Percentiles rank a stretch among this genome's conserved stretches.
phyloP scores from a whole-genome alignment of 2,113 vertebrate species.

The Onychostruthus taczanowskii region DNA sequence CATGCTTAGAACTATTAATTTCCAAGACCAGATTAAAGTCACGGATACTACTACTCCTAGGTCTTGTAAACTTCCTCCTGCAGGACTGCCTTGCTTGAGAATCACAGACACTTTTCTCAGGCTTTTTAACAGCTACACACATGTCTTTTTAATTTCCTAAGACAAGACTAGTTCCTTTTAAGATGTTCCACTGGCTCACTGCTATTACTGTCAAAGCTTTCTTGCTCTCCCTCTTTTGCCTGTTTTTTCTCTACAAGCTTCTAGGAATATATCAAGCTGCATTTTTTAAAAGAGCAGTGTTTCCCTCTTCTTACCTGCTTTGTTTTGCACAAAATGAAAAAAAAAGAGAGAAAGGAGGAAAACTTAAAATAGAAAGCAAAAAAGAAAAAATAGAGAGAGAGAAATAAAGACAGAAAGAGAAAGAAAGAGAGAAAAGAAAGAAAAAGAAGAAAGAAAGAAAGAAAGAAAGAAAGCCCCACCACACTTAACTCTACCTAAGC shows the following conservation, averaged over 20 bases:
- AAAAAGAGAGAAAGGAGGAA: neutral
- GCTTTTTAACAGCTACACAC: conserved; percentile 37
- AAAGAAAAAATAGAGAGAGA: rapidly evolving
- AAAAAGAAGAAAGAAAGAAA: rapidly evolving
- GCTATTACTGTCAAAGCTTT: conserved; percentile 38
- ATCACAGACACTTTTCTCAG: conserved; percentile 25
- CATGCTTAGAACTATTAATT: conserved; percentile 49
- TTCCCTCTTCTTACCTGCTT: neutral
- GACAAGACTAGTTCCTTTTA: conserved; percentile 52
- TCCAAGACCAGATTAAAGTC: conserved; percentile 40
- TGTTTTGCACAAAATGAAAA: neutral
- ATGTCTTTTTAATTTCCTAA: conserved; percentile 65
- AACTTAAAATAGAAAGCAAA: neutral
- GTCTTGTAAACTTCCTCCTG: conserved; percentile 50
- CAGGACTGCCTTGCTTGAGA: neutral
- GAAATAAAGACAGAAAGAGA: rapidly evolving
- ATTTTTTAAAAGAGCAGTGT: neutral
- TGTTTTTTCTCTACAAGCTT: conserved; percentile 28
- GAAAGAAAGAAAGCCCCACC: neutral
- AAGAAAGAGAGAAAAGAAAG: rapidly evolving
- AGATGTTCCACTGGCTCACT: conserved; percentile 49
- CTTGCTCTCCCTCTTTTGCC: neutral
- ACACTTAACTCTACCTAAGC: neutral
- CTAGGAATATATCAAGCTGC: conserved; percentile 35
- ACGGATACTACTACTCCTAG: conserved; percentile 3